These are phyloP conservation scores for Scrobipalpa atriplicella DNA, from an alignment of 2,888 invertebrate genomes.

Conservation along the genomic window DNA sequence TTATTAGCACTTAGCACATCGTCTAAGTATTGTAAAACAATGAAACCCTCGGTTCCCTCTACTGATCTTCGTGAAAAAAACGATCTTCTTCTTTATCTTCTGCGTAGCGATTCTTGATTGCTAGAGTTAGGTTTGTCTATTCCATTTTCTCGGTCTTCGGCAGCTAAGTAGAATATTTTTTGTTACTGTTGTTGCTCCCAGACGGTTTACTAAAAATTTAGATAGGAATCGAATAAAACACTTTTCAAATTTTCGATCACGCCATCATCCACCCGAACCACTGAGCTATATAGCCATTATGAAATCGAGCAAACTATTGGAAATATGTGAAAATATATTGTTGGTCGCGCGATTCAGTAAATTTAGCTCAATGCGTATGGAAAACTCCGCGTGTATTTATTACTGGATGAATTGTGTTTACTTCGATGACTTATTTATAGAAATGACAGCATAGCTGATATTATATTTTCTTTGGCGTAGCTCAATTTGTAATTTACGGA, in stretches of 20 bases:
- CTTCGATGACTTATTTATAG: conserved; percentile 2
- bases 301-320: neutral
- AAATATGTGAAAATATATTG: conserved; percentile 6
- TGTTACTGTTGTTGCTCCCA: too few relatives aligned
- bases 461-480: too few relatives aligned
- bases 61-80: too few relatives aligned
- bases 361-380: neutral
- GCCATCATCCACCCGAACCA: neutral
- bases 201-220: too few relatives aligned
- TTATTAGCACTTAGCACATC: too few relatives aligned
- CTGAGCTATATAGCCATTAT: neutral
- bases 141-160: too few relatives aligned
- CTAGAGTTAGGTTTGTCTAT: too few relatives aligned
- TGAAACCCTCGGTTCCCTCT: too few relatives aligned
- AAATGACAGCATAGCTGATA: neutral
- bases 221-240: neutral
- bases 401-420: neutral
- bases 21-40: too few relatives aligned
- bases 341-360: neutral
- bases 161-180: too few relatives aligned
- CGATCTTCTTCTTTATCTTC: too few relatives aligned
- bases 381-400: neutral
- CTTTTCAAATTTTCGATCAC: neutral
- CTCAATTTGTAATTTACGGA: conserved; percentile 3
- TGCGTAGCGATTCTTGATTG: too few relatives aligned